Evolutionary conservation across 2,888 invertebrate genomes (phyloP).

Genomic region (Archaeoteleia sp.): DNA sequence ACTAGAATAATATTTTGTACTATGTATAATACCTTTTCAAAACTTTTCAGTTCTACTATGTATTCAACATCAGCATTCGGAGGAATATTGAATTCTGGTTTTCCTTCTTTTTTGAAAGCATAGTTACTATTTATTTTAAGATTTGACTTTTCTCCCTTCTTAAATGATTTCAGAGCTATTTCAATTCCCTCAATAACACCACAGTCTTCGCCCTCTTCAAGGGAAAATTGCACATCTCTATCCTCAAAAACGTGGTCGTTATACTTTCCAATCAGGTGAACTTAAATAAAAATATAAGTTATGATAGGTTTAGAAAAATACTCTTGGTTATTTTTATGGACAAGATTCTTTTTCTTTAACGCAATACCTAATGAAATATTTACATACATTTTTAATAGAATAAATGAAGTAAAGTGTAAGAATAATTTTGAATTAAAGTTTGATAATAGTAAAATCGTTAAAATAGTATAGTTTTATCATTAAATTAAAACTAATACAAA

Average conservation of each 20-base stretch:
- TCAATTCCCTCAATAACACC: slow-evolving; percentile 90
- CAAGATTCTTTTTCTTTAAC: too few relatives aligned
- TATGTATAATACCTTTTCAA: slow-evolving; percentile 91
- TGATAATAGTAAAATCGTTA: too few relatives aligned
- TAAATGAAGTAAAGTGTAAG: too few relatives aligned
- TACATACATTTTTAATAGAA: too few relatives aligned
- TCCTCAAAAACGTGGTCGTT: slow-evolving; percentile 85
- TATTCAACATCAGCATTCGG: slow-evolving; percentile 87
- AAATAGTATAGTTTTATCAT: too few relatives aligned
- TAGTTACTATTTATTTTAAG: slow-evolving; percentile 85
- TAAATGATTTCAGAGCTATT: slow-evolving; percentile 86
- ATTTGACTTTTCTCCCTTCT: slow-evolving; percentile 85
- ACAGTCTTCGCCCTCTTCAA: slow-evolving; percentile 88
- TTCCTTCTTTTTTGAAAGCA: slow-evolving; percentile 86
- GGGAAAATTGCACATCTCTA: slow-evolving; percentile 88
- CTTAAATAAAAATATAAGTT: slow-evolving; percentile 76
- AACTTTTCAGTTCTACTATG: slow-evolving; percentile 86
- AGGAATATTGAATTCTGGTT: slow-evolving; percentile 84
- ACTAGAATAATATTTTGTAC: slow-evolving; percentile 18
- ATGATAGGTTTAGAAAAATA: slow-evolving; percentile 1
- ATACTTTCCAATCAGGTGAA: slow-evolving; percentile 83
- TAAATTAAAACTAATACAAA: too few relatives aligned
- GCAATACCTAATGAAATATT: too few relatives aligned
- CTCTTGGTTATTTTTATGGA: not conserved
- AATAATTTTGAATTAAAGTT: too few relatives aligned